phyloP scores from a whole-genome alignment of 2,797 vertebrate genomes.

The Natrix natrix region DNA sequence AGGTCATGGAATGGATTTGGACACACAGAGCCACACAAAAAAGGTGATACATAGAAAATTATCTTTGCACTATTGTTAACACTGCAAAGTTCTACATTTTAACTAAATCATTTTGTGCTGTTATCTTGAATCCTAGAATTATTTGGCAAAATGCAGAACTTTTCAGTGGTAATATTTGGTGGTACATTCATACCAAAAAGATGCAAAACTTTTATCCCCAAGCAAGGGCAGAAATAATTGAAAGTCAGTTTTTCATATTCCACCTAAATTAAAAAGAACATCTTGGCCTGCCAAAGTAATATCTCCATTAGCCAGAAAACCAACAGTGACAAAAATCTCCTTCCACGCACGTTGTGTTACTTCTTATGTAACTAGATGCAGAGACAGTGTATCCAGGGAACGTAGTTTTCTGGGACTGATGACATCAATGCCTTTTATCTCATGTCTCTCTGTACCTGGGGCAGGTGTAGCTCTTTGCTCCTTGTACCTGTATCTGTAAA shows the following conservation, averaged over 20 bases:
- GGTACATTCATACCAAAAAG: neutral
- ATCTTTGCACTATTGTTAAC: neutral
- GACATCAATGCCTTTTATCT: constrained; percentile 47
- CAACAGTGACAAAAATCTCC: constrained; percentile 1
- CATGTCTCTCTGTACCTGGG: constrained; percentile 49
- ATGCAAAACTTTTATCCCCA: neutral
- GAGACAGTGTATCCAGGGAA: constrained; percentile 37
- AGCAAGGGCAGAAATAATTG: neutral
- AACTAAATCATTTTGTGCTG: neutral
- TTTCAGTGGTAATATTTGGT: neutral
- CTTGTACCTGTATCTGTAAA: constrained; percentile 49
- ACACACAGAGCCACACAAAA: neutral
- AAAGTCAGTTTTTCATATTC: constrained; percentile 18
- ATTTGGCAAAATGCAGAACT: neutral
- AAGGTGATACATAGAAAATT: neutral
- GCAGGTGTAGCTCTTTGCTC: constrained; percentile 24
- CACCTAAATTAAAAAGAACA: constrained; percentile 4
- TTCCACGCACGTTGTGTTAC: constrained; percentile 9
- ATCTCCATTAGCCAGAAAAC: constrained; percentile 2
- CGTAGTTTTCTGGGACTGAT: constrained; percentile 37
- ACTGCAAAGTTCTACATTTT: neutral
- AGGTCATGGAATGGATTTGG: neutral
- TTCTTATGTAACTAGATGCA: constrained; percentile 40
- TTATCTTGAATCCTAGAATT: neutral
- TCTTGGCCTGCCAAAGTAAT: constrained; percentile 7